A percentile compares a stretch with the other conserved stretches of the same genome.
Evolutionary conservation across 2,888 invertebrate genomes (phyloP).

Genomic region (Stenchaetothrips biformis): DNA sequence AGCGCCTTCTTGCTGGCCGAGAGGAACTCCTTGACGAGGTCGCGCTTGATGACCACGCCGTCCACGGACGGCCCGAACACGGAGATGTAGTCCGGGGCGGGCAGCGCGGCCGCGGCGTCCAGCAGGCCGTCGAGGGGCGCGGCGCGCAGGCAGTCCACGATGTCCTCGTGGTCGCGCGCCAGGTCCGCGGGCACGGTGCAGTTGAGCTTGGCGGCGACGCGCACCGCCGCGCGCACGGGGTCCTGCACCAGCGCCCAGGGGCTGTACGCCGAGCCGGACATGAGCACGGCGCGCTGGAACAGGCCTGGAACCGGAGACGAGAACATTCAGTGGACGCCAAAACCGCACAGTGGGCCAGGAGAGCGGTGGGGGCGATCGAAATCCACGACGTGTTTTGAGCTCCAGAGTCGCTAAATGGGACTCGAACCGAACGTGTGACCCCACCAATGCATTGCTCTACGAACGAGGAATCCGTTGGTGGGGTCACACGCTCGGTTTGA

Average conservation of each 20-base stretch:
- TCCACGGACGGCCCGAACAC: slow-evolving; percentile 11
- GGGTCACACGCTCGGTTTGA: no score
- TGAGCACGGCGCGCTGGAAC: slow-evolving; percentile 46
- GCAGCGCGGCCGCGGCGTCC: not conserved
- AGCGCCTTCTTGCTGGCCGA: slow-evolving; percentile 22
- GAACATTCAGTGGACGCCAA: no score
- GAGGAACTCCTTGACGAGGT: slow-evolving; percentile 22
- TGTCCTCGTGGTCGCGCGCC: slow-evolving; percentile 17
- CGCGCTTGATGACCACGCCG: slow-evolving; percentile 4
- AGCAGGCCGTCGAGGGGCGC: slow-evolving; percentile 7
- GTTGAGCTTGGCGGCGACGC: slow-evolving; percentile 22
- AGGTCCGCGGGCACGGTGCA: slow-evolving; percentile 12
- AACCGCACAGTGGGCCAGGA: no score
- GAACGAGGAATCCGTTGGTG: no score
- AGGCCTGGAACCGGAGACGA: slow-evolving; percentile 41
- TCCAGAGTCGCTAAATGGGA: no score
- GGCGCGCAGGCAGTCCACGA: slow-evolving; percentile 5
- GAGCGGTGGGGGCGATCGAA: no score
- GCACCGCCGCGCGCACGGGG: slow-evolving; percentile 37
- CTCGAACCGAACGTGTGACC: no score
- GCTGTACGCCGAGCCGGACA: slow-evolving; percentile 46
- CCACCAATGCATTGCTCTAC: no score
- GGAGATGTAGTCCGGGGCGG: slow-evolving; percentile 19
- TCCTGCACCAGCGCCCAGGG: slow-evolving; percentile 46
- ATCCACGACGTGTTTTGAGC: no score